phyloP scores from a whole-genome alignment of 2,888 invertebrate species.

The Eilema sororculum region DNA sequence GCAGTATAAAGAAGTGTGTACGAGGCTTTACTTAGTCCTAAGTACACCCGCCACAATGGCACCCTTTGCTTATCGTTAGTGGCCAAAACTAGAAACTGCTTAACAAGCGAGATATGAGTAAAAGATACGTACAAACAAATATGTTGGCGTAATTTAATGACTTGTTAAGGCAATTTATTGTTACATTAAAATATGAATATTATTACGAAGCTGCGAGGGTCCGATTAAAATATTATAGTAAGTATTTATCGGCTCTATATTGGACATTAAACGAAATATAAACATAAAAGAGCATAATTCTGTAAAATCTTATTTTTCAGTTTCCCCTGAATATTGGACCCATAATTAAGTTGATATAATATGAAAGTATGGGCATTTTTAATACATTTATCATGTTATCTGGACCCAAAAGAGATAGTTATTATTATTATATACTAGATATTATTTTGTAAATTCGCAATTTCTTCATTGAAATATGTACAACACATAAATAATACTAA shows the following conservation, averaged over 20 bases:
- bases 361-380: too few species aligned
- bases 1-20: neutral
- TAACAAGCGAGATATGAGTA: conserved; percentile 23
- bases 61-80: conserved; percentile 33
- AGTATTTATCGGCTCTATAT: neutral
- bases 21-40: conserved; percentile 34
- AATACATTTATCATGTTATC: too few species aligned
- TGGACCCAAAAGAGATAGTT: too few species aligned
- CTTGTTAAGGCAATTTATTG: neutral
- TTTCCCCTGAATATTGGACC: too few species aligned
- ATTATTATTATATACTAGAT: too few species aligned
- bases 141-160: conserved; percentile 10
- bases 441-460: too few species aligned
- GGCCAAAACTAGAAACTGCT: conserved; percentile 26
- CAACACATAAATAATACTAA: too few species aligned
- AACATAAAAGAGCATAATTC: neutral
- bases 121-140: conserved; percentile 16
- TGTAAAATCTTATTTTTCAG: too few species aligned
- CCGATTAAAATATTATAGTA: neutral
- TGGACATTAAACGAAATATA: neutral
- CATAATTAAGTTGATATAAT: too few species aligned
- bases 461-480: too few species aligned
- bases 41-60: conserved; percentile 39
- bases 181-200: neutral
- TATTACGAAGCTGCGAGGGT: neutral